Evolutionary conservation across 2,797 vertebrate species (phyloP), one percentile per base, ranked within the genome.

Genomic region (Hoplostethus mediterraneus): DNA sequence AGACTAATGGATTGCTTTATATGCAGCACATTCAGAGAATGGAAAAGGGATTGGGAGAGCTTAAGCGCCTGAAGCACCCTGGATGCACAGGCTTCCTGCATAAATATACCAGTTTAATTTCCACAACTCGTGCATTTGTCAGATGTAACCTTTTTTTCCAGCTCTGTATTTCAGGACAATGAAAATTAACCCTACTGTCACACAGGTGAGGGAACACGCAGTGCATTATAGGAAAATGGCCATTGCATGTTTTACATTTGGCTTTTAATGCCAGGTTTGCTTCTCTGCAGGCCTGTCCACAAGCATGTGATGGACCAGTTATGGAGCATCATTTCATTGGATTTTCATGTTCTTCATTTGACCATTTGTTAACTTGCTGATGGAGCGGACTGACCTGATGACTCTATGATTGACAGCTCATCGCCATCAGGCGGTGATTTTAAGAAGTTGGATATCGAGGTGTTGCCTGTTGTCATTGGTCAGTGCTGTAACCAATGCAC

Each of bases 1-100:
- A 94, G 93, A 94, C 93, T 95, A 95, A 95, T 95, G 94, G 95
- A 95, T 95, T 95, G 93, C 92, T 95, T 94, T 93, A 92, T 93
- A 92, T 93, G 91, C 88, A 87, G 89, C 88, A 80, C 88, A 91
- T 91, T 90, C 87, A 89, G 92, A 90, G 90, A 92, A 94, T 93
- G 92, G 88, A 92, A 90, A 91, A 91, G 77, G 89, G 92, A 93
- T 92, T 93, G 93, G 89, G 80, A 87, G 89, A 93, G 93, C 92
- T 95, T 95, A 94, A 91, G 90, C 84, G 83, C 80, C 79, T 80
- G 80, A 82, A 92, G 91, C 88, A 89, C 90, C 89, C 83, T 80
- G 89, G 86, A 86, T 89, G 84, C 67, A 72, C 79, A 86, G 54
- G 82, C 88, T 90, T 92, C 86, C 89, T 89, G 89, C 90, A 94